Conservation (phyloP, 2,113 vertebrate genomes). For the Oncorhynchus keta region DNA sequence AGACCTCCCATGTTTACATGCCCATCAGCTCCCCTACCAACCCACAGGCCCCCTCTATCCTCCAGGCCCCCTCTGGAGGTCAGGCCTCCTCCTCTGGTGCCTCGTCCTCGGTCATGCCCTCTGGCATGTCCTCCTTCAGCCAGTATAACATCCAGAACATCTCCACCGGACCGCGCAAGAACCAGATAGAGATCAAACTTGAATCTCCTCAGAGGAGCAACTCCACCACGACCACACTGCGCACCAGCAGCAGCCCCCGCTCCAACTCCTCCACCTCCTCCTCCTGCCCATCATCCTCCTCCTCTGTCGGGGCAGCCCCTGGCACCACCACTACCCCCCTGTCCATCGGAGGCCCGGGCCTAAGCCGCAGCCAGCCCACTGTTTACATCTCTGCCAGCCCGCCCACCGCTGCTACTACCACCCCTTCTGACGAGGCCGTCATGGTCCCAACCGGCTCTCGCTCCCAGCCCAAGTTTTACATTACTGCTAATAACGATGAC, state of each 20-base stretch:
- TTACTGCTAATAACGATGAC: constrained; percentile 92
- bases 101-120: background rate
- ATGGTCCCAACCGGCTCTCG: constrained; percentile 68
- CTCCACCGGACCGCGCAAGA: constrained; percentile 96
- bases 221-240: constrained; percentile 75
- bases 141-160: constrained; percentile 99
- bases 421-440: constrained; percentile 56
- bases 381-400: constrained; percentile 97
- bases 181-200: constrained; percentile 99
- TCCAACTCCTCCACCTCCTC: constrained; percentile 62
- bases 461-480: constrained; percentile 92
- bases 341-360: constrained; percentile 85
- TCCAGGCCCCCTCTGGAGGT: constrained; percentile 57
- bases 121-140: constrained; percentile 75
- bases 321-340: constrained; percentile 76
- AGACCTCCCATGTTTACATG: constrained; percentile 99
- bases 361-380: constrained; percentile 93
- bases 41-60: constrained; percentile 84
- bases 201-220: constrained; percentile 95
- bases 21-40: constrained; percentile 97
- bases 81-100: constrained; percentile 37
- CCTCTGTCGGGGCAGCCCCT: constrained; percentile 56
- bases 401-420: constrained; percentile 73
- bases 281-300: constrained; percentile 62
- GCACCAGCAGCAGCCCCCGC: constrained; percentile 66